Conservation (phyloP, 2,888 invertebrate species). For the Agonum fuliginosum region DNA sequence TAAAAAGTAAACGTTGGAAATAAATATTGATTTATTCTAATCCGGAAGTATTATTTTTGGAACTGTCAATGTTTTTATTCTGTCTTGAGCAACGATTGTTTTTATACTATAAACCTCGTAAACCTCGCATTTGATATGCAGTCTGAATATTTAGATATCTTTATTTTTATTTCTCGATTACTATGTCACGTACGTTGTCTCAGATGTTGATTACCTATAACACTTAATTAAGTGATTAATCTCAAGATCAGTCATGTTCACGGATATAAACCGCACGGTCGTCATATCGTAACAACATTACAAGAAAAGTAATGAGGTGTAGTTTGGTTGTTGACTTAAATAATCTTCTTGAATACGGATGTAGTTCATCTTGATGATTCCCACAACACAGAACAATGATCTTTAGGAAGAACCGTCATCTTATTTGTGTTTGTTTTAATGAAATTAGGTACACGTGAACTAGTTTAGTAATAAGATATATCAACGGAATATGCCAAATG, state of each 20-base stretch:
- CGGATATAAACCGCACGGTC: constrained; percentile 1
- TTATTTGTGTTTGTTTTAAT: constrained; percentile 5
- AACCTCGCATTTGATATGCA: no score
- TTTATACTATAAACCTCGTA: not conserved
- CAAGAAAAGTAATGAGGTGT: constrained; percentile 3
- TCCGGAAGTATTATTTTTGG: not conserved
- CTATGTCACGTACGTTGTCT: not conserved
- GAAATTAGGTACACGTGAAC: not conserved
- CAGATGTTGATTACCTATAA: constrained; percentile 1
- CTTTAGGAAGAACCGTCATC: constrained; percentile 13
- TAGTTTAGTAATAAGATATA: no score
- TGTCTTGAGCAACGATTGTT: not conserved
- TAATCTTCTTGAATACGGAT: not conserved
- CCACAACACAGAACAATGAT: constrained; percentile 31
- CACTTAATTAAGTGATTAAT: constrained; percentile 31
- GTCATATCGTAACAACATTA: constrained; percentile 21
- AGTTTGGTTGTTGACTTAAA: not conserved
- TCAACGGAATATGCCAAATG: no score
- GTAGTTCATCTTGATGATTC: constrained; percentile 26
- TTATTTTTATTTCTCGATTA: no score
- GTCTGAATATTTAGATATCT: not conserved
- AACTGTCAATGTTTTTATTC: not conserved
- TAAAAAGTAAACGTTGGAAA: not conserved
- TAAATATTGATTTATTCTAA: not conserved
- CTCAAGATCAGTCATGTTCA: no score